phyloP scores from a whole-genome alignment of 2,113 vertebrate genomes.

The Elephantulus edwardii region DNA sequence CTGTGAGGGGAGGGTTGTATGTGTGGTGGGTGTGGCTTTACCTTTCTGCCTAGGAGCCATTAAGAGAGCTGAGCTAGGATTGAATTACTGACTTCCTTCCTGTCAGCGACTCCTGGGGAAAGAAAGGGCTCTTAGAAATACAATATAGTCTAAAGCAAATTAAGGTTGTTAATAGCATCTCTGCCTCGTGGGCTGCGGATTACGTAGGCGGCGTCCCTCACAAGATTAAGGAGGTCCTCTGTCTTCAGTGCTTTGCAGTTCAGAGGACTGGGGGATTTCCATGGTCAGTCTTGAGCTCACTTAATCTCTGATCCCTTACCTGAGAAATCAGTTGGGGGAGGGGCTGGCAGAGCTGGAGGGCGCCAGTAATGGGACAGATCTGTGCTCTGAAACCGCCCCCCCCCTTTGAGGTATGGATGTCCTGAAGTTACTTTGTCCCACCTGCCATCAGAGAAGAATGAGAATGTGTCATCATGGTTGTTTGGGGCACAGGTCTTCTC shows the following conservation, averaged over 20 bases:
- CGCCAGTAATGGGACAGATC: not conserved
- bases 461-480: not conserved
- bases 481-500: not conserved
- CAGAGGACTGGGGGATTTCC: not conserved
- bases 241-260: not conserved
- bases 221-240: not conserved
- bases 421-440: not conserved
- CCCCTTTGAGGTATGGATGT: too few species aligned
- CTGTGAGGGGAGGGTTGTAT: too few species aligned
- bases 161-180: constrained; percentile 50
- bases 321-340: not conserved
- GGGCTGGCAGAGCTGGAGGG: not conserved
- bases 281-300: not conserved
- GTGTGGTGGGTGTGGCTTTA: not conserved
- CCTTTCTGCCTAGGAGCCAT: constrained; percentile 61
- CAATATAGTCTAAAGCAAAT: constrained; percentile 63
- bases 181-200: not conserved
- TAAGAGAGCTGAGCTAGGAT: constrained; percentile 49
- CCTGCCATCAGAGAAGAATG: not conserved
- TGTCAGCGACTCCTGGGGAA: constrained; percentile 73
- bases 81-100: constrained; percentile 78
- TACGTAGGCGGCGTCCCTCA: not conserved
- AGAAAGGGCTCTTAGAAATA: constrained; percentile 74
- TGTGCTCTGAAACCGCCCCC: not conserved
- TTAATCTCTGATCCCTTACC: not conserved